Conservation (phyloP, 1,140 invertebrate species). For the Batillaria attramentaria region DNA sequence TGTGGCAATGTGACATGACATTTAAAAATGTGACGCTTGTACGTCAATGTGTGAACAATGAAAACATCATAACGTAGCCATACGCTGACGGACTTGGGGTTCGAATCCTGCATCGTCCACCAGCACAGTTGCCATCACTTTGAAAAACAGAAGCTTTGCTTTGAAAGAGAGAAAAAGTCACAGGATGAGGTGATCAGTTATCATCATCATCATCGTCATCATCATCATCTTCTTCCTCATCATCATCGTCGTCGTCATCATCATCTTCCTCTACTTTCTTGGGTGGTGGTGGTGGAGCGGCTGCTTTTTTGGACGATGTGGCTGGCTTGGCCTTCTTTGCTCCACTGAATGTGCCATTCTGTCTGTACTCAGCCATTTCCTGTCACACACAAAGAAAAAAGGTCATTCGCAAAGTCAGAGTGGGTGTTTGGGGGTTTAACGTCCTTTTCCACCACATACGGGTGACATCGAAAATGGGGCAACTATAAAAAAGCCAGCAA, state of each 20-base stretch:
- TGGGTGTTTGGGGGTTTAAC: no score
- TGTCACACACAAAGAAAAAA: conserved; percentile 32
- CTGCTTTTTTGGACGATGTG: background rate
- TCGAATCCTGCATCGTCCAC: background rate
- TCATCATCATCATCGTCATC: conserved; percentile 60
- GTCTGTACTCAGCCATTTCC: conserved; percentile 55
- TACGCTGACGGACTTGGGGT: background rate
- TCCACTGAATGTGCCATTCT: conserved; percentile 40
- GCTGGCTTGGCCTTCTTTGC: conserved; percentile 41
- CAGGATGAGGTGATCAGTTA: background rate
- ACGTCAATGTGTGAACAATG: no score
- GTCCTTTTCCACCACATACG: no score
- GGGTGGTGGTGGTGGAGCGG: conserved; percentile 19
- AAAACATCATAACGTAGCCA: background rate
- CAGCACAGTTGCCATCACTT: background rate
- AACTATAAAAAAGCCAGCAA: no score
- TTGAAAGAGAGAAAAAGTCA: background rate
- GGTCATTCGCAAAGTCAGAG: no score
- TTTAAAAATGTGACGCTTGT: no score
- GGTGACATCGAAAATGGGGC: no score
- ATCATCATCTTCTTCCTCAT: conserved; percentile 62
- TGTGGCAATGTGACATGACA: no score
- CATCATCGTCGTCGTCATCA: conserved; percentile 54
- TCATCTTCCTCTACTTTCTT: conserved; percentile 39
- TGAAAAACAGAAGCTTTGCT: no score